Evolutionary conservation across 2,888 invertebrate species (phyloP).

Genomic region (Cephus pulcher): DNA sequence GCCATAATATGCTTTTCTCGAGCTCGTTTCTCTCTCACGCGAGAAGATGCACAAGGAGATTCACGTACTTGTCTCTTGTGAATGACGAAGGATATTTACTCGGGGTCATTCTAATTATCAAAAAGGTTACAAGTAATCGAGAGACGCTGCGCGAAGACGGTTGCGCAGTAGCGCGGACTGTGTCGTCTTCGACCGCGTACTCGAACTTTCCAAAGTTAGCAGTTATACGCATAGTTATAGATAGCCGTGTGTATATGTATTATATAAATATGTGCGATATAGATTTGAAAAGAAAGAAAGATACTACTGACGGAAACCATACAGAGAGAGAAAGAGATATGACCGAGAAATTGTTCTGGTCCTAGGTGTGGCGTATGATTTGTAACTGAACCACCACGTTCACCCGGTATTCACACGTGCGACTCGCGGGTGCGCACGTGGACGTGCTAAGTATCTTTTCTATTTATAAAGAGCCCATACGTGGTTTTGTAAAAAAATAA

Average conservation of each 20-base stretch:
- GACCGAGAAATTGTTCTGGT: slow-evolving; percentile 32
- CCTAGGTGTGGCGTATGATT: slow-evolving; percentile 43
- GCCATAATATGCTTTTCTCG: too few relatives aligned
- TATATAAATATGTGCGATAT: too few relatives aligned
- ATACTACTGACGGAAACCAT: too few relatives aligned
- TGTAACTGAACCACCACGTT: slow-evolving; percentile 27
- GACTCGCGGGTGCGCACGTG: not conserved
- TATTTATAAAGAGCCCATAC: too few relatives aligned
- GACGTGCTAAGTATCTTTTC: not conserved
- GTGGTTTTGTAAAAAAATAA: too few relatives aligned
- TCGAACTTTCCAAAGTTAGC: too few relatives aligned
- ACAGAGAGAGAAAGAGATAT: not conserved
- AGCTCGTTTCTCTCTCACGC: too few relatives aligned
- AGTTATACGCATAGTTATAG: not conserved
- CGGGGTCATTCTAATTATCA: not conserved
- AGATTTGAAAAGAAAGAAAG: too few relatives aligned
- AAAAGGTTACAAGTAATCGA: not conserved
- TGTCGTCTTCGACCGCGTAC: not conserved
- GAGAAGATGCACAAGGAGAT: too few relatives aligned
- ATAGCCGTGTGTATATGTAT: too few relatives aligned
- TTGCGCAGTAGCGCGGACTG: not conserved
- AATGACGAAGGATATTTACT: too few relatives aligned
- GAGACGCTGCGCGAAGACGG: not conserved
- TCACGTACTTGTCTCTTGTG: too few relatives aligned
- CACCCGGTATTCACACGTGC: not conserved